Evolutionary conservation across 2,888 invertebrate species (phyloP).

Genomic region (Scaptomyza flava): DNA sequence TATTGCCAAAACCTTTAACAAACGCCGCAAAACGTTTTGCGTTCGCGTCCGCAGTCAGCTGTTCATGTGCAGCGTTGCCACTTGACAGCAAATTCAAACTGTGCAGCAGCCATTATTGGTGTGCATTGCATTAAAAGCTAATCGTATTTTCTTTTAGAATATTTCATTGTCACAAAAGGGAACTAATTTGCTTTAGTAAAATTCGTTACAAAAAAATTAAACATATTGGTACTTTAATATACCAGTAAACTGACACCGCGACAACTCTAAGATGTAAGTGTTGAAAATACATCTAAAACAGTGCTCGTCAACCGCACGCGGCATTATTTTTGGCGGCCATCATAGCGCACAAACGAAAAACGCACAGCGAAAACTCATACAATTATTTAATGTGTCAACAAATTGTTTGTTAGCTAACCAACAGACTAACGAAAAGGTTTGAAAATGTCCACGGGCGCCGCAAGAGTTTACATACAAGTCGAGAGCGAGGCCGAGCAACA

Average conservation of each 20-base stretch:
- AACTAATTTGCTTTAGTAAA: not conserved
- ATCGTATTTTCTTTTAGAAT: not conserved
- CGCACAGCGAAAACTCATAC: slow-evolving; percentile 3
- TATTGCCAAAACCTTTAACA: slow-evolving; percentile 18
- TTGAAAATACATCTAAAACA: slow-evolving; percentile 12
- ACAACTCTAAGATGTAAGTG: slow-evolving; percentile 17
- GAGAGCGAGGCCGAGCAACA: slow-evolving; percentile 84
- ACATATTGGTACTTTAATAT: slow-evolving; percentile 1
- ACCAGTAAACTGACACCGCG: not conserved
- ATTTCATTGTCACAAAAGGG: not conserved
- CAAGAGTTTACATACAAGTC: slow-evolving; percentile 83
- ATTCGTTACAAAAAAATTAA: too few relatives aligned
- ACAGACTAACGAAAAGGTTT: slow-evolving; percentile 46
- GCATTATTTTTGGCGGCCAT: slow-evolving; percentile 61
- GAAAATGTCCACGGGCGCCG: slow-evolving; percentile 82
- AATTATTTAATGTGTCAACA: slow-evolving; percentile 34
- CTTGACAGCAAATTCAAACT: not conserved
- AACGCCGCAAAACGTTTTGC: slow-evolving; percentile 70
- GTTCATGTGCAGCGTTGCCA: slow-evolving; percentile 46
- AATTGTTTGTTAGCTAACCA: slow-evolving; percentile 13
- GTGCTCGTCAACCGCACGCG: slow-evolving; percentile 47
- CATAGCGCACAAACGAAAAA: slow-evolving; percentile 38
- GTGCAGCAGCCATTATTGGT: not conserved
- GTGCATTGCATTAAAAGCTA: not conserved
- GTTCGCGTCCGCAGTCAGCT: slow-evolving; percentile 62